Evolutionary conservation across 2,888 invertebrate species (phyloP), one percentile per base, ranked within the genome.

Genomic region (Drosophila aldrichi): DNA sequence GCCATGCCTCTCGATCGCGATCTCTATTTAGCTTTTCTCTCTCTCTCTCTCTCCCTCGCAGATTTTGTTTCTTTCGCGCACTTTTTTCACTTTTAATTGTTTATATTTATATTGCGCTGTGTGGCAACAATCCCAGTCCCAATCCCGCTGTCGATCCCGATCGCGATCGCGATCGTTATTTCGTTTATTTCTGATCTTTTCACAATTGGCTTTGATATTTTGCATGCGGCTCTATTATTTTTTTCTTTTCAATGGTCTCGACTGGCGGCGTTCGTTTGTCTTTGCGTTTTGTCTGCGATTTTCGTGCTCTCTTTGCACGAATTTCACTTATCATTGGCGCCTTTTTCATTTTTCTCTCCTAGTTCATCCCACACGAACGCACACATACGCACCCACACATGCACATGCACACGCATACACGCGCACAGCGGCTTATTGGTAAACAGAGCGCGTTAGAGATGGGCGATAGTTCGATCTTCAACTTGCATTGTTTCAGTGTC

Each of bases 381-480:
- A 52, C 32, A 25, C 58, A 54, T 8, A 40, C 20, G 29, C 41
- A 48, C 36, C 34, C 43, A 43, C 40, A 29, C 49, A 18, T 9
- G 10, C 18, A 40, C 41, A 22, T n/a, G n/a, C 40, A 8, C 51
- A 32, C 59, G 12, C 18, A 14, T 32, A 51, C 49, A 48, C 12
- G 25, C 58, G 46, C 22, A 25, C 46, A 18, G 18, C 41, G 8
- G 36, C 40, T 9, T 44, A 46, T 34, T 74, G 57, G 63, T 77
- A 67, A 77, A 77, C 70, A 77, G 62, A 66, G 20, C 38, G 63
- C 55, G 60, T 52, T 74, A 78, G 78, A 25, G 79, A 48, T 77
- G 74, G 63, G 40, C 70, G 51, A 74, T 77, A 70, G 66, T 58
- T 64, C 22, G 74, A 77, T 77, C 74, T 16, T 64, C 18, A 57